Conservation (phyloP, 2,888 invertebrate genomes). For the Plebejus melissa region DNA sequence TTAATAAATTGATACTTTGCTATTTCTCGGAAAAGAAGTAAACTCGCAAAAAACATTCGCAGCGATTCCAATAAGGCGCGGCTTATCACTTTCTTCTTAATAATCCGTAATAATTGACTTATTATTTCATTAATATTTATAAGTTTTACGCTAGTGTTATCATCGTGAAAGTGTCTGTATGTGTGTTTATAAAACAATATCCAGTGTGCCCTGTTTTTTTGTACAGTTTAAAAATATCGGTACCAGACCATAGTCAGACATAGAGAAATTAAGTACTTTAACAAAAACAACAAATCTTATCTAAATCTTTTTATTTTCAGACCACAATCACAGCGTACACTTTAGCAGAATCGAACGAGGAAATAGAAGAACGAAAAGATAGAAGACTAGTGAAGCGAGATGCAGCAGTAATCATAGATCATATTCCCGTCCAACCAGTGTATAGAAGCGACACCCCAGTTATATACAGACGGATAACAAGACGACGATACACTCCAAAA, state of each 20-base stretch:
- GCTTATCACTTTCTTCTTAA: slow-evolving; percentile 6
- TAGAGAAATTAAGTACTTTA: too few relatives aligned
- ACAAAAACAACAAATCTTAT: not conserved
- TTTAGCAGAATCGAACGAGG: slow-evolving; percentile 41
- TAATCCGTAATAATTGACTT: not conserved
- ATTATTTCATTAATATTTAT: slow-evolving; percentile 18
- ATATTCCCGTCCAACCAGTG: slow-evolving; percentile 46
- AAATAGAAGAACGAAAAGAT: slow-evolving; percentile 40
- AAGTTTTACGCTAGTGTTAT: slow-evolving; percentile 33
- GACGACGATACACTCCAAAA: slow-evolving; percentile 44
- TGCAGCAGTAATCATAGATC: slow-evolving; percentile 53
- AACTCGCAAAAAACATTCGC: not conserved
- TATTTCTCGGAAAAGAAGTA: not conserved
- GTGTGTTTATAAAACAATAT: not conserved
- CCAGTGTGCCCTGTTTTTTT: not conserved
- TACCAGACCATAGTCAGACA: too few relatives aligned
- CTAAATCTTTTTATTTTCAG: slow-evolving; percentile 47
- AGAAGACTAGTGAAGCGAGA: slow-evolving; percentile 50
- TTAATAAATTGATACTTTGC: not conserved
- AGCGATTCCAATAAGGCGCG: not conserved
- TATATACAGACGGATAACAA: slow-evolving; percentile 51
- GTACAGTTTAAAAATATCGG: not conserved
- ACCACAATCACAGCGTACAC: slow-evolving; percentile 53
- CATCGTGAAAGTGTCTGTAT: not conserved
- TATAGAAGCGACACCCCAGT: slow-evolving; percentile 51